These are phyloP conservation scores for Diarsia brunnea DNA, from an alignment of 2,888 invertebrate genomes.

Conservation along the genomic window DNA sequence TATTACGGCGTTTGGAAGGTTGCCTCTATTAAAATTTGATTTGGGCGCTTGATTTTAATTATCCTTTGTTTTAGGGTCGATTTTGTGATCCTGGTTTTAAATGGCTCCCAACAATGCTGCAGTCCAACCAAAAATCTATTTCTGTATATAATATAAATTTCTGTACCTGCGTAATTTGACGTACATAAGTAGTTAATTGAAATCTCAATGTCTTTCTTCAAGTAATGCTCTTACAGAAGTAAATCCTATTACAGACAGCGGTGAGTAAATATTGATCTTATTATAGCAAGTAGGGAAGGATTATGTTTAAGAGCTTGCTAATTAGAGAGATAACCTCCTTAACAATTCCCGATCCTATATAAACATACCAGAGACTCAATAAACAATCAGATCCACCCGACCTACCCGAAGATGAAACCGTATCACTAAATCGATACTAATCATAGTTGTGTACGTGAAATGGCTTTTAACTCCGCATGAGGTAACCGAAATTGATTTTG, in stretches of 20 bases:
- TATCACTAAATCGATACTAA: conserved; percentile 54
- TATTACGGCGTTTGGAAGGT: conserved; percentile 33
- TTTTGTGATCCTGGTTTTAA: not conserved
- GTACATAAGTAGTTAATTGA: conserved; percentile 27
- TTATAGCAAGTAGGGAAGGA: conserved; percentile 80
- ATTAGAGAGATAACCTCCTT: conserved; percentile 86
- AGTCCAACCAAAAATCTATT: not conserved
- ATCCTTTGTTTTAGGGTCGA: not conserved
- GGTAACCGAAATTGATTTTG: conserved; percentile 35
- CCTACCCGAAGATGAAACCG: conserved; percentile 71
- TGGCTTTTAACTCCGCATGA: conserved; percentile 45
- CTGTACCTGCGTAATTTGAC: not conserved
- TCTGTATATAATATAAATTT: not conserved
- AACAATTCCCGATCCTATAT: conserved; percentile 84
- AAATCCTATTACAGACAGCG: conserved; percentile 69
- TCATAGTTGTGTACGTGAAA: conserved; percentile 55
- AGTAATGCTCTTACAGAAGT: conserved; percentile 59
- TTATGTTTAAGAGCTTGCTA: conserved; percentile 86
- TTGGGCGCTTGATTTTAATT: conserved; percentile 30
- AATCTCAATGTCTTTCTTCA: conserved; percentile 37
- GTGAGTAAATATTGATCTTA: conserved; percentile 79
- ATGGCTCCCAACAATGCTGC: not conserved
- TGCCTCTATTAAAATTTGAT: conserved; percentile 46
- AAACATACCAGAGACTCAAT: conserved; percentile 82
- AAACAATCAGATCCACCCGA: conserved; percentile 69